Percentiles rank a stretch among this genome's conserved stretches.
Conservation (phyloP, 92 coral and sea anemone species). For the Palythoa caribaeorum region DNA sequence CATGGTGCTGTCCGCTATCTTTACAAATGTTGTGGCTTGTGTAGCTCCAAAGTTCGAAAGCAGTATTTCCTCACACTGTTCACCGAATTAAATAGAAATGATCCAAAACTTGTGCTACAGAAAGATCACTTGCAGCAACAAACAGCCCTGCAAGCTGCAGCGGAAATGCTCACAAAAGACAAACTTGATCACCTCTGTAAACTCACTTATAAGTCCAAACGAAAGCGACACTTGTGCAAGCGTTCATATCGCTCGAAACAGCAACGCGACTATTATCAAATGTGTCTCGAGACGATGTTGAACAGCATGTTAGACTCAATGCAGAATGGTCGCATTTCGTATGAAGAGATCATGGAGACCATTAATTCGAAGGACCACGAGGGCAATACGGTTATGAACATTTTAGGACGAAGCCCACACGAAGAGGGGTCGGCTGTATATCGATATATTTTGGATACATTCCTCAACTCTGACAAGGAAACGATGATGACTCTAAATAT, state of each 20-base stretch:
- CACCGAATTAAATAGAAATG: constrained; percentile 22
- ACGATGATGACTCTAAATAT: neutral
- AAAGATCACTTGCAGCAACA: constrained; percentile 33
- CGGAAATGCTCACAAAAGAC: constrained; percentile 50
- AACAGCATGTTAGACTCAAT: constrained; percentile 37
- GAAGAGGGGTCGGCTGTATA: constrained; percentile 31
- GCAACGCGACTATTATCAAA: constrained; percentile 40
- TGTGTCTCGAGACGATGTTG: constrained; percentile 42
- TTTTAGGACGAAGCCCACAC: constrained; percentile 39
- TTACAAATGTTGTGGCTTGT: constrained; percentile 42
- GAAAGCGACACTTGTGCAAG: constrained; percentile 38
- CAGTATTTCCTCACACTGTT: constrained; percentile 44
- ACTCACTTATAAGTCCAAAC: constrained; percentile 41
- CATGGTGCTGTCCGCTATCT: constrained; percentile 51
- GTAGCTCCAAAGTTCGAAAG: constrained; percentile 47
- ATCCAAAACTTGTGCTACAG: constrained; percentile 42
- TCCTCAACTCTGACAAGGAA: constrained; percentile 19
- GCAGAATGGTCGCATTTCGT: constrained; percentile 28
- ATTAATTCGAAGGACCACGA: constrained; percentile 33
- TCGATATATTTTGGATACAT: constrained; percentile 33
- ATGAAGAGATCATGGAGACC: constrained; percentile 43
- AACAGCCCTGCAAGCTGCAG: constrained; percentile 45
- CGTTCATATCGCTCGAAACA: constrained; percentile 44
- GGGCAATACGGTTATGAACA: constrained; percentile 42
- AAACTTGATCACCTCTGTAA: constrained; percentile 29